Conservation (phyloP, 1,140 invertebrate species). For the Drosophila willistoni region DNA sequence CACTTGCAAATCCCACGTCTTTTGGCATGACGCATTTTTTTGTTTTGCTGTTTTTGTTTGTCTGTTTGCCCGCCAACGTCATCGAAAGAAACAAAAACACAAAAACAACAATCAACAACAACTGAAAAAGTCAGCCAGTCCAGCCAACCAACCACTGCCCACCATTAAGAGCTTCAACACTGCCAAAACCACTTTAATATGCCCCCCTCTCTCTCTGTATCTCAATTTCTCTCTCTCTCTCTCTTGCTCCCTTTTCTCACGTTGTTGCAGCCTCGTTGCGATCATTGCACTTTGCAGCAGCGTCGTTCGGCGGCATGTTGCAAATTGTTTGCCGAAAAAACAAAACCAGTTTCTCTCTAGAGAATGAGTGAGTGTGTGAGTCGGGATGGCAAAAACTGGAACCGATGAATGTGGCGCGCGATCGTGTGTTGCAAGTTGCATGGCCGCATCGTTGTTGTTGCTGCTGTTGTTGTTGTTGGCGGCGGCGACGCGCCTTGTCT, state of each 20-base stretch:
- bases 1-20: slow-evolving; percentile 46
- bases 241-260: background rate
- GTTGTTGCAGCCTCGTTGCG: slow-evolving; percentile 61
- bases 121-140: background rate
- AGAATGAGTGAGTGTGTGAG: slow-evolving; percentile 29
- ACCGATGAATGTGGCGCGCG: slow-evolving; percentile 25
- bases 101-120: background rate
- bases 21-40: slow-evolving; percentile 42
- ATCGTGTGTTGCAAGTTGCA: slow-evolving; percentile 68
- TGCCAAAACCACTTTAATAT: background rate
- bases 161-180: slow-evolving; percentile 33
- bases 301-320: slow-evolving; percentile 48
- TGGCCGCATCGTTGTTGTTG: slow-evolving; percentile 27
- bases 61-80: slow-evolving; percentile 36
- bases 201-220: background rate
- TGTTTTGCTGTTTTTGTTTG: background rate
- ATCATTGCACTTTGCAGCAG: slow-evolving; percentile 72
- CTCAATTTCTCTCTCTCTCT: background rate
- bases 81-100: slow-evolving; percentile 8
- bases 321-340: slow-evolving; percentile 60
- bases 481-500: slow-evolving; percentile 42
- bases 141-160: slow-evolving; percentile 36
- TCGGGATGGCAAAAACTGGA: slow-evolving; percentile 34
- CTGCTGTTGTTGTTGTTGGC: slow-evolving; percentile 21
- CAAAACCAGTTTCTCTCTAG: slow-evolving; percentile 59